Conservation (phyloP, 2,797 vertebrate species). For the Catostomus latipinnis region DNA sequence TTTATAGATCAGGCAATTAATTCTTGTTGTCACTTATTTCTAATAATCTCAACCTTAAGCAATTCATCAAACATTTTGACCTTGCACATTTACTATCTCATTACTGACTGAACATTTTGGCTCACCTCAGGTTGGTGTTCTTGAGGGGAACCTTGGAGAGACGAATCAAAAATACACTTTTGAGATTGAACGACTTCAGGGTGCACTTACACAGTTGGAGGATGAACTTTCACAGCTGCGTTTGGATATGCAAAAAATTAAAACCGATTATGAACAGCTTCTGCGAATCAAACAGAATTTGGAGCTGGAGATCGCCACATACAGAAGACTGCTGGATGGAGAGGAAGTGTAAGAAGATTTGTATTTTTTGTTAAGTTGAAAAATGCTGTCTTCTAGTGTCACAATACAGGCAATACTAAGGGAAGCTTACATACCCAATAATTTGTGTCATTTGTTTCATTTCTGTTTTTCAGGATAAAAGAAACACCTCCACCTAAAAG, state of each 20-base stretch:
- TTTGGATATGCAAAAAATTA: conserved; percentile 81
- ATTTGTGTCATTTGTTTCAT: conserved; percentile 21
- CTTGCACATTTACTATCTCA: background rate
- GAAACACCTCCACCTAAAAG: conserved; percentile 76
- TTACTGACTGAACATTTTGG: background rate
- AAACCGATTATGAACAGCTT: conserved; percentile 82
- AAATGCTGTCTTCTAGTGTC: background rate
- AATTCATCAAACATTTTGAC: background rate
- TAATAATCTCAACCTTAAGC: background rate
- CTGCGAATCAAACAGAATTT: conserved; percentile 82
- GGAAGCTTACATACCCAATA: background rate
- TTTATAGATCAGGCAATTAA: background rate
- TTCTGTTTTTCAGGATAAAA: conserved; percentile 74
- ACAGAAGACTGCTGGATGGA: conserved; percentile 82
- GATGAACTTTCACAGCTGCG: conserved; percentile 82
- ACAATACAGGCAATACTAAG: background rate
- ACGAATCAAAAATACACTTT: conserved; percentile 75
- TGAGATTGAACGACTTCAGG: conserved; percentile 81
- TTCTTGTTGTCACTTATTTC: background rate
- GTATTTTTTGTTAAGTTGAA: conserved; percentile 1
- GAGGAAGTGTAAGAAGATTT: conserved; percentile 74
- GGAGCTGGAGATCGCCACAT: conserved; percentile 84
- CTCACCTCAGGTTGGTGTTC: conserved; percentile 66
- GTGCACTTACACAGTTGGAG: conserved; percentile 77
- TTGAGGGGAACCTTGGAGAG: conserved; percentile 80